Evolutionary conservation across 2,113 vertebrate species (phyloP).

Genomic region (Nesoenas mayeri): DNA sequence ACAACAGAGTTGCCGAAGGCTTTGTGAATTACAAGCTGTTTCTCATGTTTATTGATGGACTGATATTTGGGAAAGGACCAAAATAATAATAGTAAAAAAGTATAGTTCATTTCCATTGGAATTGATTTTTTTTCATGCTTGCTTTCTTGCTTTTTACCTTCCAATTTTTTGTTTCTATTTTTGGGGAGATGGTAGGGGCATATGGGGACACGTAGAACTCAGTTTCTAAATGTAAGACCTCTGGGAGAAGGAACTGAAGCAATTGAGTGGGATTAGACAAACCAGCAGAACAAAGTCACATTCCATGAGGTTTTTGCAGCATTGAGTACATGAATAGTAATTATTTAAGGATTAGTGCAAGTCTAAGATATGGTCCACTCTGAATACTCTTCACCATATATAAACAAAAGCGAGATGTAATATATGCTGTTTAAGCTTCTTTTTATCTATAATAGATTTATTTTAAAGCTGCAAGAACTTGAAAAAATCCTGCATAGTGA

Average conservation of each 20-base stretch:
- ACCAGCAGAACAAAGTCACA: slow-evolving; percentile 75
- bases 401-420: slow-evolving; percentile 78
- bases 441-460: slow-evolving; percentile 80
- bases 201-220: slow-evolving; percentile 38
- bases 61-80: slow-evolving; percentile 70
- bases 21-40: slow-evolving; percentile 70
- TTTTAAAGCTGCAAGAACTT: slow-evolving; percentile 65
- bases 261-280: slow-evolving; percentile 81
- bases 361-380: slow-evolving; percentile 73
- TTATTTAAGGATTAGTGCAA: slow-evolving; percentile 82
- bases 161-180: not conserved
- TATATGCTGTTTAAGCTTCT: slow-evolving; percentile 74
- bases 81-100: slow-evolving; percentile 34
- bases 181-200: not conserved
- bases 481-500: slow-evolving; percentile 61
- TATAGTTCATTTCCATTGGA: slow-evolving; percentile 55
- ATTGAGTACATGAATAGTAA: slow-evolving; percentile 75
- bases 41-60: slow-evolving; percentile 76
- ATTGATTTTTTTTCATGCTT: not conserved
- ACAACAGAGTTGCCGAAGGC: slow-evolving; percentile 49
- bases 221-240: slow-evolving; percentile 69
- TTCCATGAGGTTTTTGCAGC: slow-evolving; percentile 75
- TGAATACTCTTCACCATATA: slow-evolving; percentile 74
- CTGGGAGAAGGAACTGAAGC: slow-evolving; percentile 70
- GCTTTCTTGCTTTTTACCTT: not conserved